phyloP scores from a whole-genome alignment of 2,797 vertebrate species.

The Macropus fuliginosus region DNA sequence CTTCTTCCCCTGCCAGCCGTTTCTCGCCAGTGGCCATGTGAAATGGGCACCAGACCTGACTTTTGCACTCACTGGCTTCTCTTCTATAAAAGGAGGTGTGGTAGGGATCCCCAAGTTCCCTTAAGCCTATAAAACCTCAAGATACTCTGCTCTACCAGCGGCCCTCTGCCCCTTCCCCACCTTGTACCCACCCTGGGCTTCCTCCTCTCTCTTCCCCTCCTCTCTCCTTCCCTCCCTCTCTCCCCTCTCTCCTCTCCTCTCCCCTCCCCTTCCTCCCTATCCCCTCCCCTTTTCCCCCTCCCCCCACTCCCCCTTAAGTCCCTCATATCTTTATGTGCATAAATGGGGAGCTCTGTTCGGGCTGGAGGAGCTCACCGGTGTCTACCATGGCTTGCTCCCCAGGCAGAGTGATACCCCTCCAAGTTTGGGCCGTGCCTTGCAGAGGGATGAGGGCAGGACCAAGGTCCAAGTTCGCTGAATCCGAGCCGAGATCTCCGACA shows the following conservation, averaged over 20 bases:
- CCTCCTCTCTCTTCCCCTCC: neutral
- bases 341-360: neutral
- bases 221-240: no score
- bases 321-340: neutral
- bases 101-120: neutral
- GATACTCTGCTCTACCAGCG: no score
- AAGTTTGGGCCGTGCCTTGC: neutral
- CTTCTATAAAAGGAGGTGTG: neutral
- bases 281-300: neutral
- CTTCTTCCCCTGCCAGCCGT: neutral
- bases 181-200: neutral
- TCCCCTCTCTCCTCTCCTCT: neutral
- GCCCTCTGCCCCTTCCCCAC: accelerated
- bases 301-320: neutral
- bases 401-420: neutral
- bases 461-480: neutral
- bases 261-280: no score
- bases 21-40: neutral
- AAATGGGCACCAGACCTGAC: neutral
- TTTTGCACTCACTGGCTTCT: neutral
- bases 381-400: neutral
- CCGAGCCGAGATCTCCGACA: neutral
- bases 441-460: neutral
- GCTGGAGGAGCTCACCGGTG: neutral
- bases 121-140: neutral